These are phyloP conservation scores for Catharus fuscescens DNA, from an alignment of 2,113 vertebrate species.

Conservation along the genomic window DNA sequence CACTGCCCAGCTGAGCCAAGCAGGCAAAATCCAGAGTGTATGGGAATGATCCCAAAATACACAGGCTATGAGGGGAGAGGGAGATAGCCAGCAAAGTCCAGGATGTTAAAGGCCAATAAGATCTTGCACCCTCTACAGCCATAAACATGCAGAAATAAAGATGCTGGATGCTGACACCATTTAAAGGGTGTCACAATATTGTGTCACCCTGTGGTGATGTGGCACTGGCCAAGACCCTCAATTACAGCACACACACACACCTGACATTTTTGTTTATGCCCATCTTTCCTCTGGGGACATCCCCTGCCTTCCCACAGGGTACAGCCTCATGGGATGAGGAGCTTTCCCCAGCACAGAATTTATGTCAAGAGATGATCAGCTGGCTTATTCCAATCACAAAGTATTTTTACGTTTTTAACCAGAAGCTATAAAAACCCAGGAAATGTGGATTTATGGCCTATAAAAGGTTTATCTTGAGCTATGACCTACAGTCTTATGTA, in stretches of 20 bases:
- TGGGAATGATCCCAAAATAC: neutral
- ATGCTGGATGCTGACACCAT: neutral
- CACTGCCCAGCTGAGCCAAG: neutral
- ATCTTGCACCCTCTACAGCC: neutral
- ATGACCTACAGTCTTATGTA: conserved; percentile 45
- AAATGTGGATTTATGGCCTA: conserved; percentile 62
- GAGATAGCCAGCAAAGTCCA: neutral
- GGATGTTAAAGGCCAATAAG: neutral
- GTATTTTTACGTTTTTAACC: conserved; percentile 12
- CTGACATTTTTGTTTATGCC: neutral
- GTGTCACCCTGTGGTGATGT: neutral
- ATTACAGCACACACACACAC: fast-evolving
- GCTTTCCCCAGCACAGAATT: neutral
- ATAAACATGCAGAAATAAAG: neutral
- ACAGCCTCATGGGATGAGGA: neutral
- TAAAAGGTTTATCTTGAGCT: conserved; percentile 59
- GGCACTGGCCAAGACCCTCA: neutral
- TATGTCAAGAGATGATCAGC: neutral
- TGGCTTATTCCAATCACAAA: conserved; percentile 8
- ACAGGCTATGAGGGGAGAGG: neutral
- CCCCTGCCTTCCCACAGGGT: neutral
- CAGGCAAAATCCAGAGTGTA: neutral
- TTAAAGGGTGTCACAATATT: neutral
- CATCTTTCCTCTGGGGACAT: neutral
- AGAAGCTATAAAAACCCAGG: conserved; percentile 64